Percentiles rank a stretch among this genome's conserved stretches.
Conservation (phyloP, 2,797 vertebrate genomes). For the Hydrophis major region DNA sequence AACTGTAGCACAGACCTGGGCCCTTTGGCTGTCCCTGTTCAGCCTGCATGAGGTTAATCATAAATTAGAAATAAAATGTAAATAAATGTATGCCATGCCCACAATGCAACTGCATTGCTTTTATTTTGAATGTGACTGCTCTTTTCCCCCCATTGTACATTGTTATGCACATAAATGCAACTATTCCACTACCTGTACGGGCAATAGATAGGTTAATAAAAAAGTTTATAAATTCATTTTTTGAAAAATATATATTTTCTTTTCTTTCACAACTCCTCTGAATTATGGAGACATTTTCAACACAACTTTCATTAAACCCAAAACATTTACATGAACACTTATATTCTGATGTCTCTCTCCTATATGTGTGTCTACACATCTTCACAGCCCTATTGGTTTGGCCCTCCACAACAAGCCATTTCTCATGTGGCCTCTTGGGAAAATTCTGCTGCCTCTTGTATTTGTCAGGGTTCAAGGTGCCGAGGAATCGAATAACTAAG, state of each 20-base stretch:
- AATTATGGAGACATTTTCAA: no score
- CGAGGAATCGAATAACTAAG: neutral
- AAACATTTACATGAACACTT: no score
- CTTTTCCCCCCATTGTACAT: accelerated
- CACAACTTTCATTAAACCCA: no score
- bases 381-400: neutral
- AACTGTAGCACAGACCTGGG: neutral
- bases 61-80: neutral
- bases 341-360: no score
- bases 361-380: neutral
- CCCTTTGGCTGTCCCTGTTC: neutral
- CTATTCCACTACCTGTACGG: no score
- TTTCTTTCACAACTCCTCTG: no score
- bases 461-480: neutral
- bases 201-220: no score
- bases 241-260: no score
- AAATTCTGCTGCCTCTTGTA: neutral
- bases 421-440: neutral
- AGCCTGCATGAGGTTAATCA: neutral
- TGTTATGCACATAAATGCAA: neutral
- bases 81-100: neutral
- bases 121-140: neutral
- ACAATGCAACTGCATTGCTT: neutral
- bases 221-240: no score
- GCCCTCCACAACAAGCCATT: neutral